Conservation (phyloP, 2,113 vertebrate species). For the Cyprinodon tularosa region DNA sequence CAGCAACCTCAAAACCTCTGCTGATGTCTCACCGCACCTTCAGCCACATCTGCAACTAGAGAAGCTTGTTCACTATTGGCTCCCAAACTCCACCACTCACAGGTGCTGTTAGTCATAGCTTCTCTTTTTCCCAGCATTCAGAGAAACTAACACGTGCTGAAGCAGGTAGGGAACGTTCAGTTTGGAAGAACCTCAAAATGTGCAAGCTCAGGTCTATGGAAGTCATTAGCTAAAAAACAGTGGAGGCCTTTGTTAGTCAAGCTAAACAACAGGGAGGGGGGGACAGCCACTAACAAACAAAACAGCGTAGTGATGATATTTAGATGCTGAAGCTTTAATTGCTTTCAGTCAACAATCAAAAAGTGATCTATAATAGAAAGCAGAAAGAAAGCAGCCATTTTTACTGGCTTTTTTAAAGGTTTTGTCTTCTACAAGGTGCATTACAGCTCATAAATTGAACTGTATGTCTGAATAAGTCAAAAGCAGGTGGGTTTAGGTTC, state of each 20-base stretch:
- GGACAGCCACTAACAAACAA: neutral
- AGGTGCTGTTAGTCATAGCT: slow-evolving; percentile 1
- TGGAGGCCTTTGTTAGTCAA: neutral
- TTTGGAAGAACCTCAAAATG: slow-evolving; percentile 6
- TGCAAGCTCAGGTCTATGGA: slow-evolving; percentile 27
- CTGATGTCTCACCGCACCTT: slow-evolving; percentile 21
- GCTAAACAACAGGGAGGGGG: neutral
- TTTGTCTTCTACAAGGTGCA: neutral
- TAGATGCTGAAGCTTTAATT: slow-evolving; percentile 1
- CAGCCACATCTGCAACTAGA: slow-evolving; percentile 9
- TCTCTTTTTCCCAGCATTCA: neutral
- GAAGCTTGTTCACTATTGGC: neutral
- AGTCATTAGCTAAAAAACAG: slow-evolving; percentile 14
- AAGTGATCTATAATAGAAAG: slow-evolving; percentile 15
- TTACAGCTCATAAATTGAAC: neutral
- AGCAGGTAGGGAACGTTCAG: neutral
- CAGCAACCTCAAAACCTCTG: slow-evolving; percentile 15
- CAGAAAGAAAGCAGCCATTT: slow-evolving; percentile 6
- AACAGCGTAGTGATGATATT: neutral
- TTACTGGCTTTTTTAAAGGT: slow-evolving; percentile 3
- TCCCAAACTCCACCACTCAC: slow-evolving; percentile 5
- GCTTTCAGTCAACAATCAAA: slow-evolving; percentile 4
- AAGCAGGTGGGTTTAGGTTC: slow-evolving; percentile 32
- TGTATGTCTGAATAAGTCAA: slow-evolving; percentile 8
- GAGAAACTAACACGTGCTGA: neutral